Evolutionary conservation across 2,888 invertebrate genomes (phyloP).

Genomic region (Bhutanitis thaidina): DNA sequence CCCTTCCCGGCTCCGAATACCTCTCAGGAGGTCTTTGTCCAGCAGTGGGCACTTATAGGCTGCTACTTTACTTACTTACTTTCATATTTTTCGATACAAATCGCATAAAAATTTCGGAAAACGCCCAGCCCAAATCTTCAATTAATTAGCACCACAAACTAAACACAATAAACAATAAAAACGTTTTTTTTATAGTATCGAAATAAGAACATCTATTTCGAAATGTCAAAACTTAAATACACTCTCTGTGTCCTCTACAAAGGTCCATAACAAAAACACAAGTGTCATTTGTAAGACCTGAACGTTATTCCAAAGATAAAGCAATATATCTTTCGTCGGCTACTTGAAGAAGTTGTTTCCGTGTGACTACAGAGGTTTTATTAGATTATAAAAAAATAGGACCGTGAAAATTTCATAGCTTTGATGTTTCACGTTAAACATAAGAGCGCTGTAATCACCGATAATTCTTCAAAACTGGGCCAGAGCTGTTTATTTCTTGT

Average conservation of each 20-base stretch:
- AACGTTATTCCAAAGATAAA: neutral
- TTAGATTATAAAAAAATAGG: constrained; percentile 5
- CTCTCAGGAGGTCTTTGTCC: too few species aligned
- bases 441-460: constrained; percentile 40
- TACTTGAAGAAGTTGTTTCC: neutral
- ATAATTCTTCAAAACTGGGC: constrained; percentile 53
- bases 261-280: constrained; percentile 23
- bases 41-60: too few species aligned
- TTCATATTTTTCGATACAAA: too few species aligned
- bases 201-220: constrained; percentile 23
- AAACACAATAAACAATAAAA: too few species aligned
- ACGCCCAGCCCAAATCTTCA: too few species aligned
- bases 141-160: too few species aligned
- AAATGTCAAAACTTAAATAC: constrained; percentile 24
- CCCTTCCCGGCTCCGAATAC: too few species aligned
- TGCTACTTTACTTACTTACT: too few species aligned
- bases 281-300: constrained; percentile 21
- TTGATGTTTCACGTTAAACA: constrained; percentile 45
- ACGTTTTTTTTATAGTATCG: too few species aligned
- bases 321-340: neutral
- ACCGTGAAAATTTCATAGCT: constrained; percentile 31
- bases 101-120: too few species aligned
- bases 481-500: constrained; percentile 52
- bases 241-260: constrained; percentile 13
- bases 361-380: neutral